phyloP scores from a whole-genome alignment of 2,797 vertebrate genomes.

The Hydrocynus forskahlii region DNA sequence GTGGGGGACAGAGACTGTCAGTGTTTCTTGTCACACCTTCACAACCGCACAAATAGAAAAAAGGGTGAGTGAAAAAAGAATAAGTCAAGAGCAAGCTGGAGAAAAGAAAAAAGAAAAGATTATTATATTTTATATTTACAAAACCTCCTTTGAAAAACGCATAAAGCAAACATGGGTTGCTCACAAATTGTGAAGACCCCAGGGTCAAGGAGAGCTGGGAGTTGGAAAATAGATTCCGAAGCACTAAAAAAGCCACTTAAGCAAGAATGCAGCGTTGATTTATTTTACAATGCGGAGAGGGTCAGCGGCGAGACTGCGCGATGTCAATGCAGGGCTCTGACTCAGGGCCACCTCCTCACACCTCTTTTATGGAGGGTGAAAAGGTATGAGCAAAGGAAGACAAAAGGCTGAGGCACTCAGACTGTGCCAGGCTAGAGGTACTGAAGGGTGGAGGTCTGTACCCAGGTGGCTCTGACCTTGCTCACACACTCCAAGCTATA shows the following conservation, averaged over 20 bases:
- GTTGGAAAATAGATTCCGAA: constrained; percentile 85
- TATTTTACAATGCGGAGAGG: constrained; percentile 82
- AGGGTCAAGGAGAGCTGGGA: constrained; percentile 86
- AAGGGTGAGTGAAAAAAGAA: constrained; percentile 26
- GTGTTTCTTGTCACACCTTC: constrained; percentile 47
- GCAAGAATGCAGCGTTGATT: constrained; percentile 90
- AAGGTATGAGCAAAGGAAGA: constrained; percentile 54
- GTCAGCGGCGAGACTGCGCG: constrained; percentile 75
- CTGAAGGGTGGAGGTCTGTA: constrained; percentile 42
- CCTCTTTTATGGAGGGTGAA: constrained; percentile 54
- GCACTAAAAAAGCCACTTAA: constrained; percentile 90
- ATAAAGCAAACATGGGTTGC: constrained; percentile 76
- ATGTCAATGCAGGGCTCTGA: constrained; percentile 76
- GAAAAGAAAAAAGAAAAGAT: constrained; percentile 42
- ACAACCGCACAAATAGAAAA: background rate
- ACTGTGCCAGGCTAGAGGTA: constrained; percentile 39
- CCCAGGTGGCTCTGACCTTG: constrained; percentile 52
- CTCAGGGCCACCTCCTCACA: constrained; percentile 77
- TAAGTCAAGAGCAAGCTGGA: constrained; percentile 27
- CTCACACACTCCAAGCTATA: constrained; percentile 47
- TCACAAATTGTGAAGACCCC: constrained; percentile 83
- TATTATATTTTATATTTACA: constrained; percentile 65
- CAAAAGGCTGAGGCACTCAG: constrained; percentile 43
- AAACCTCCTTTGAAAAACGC: constrained; percentile 67
- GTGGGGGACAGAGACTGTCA: constrained; percentile 40